Evolutionary conservation across 1,140 invertebrate genomes (phyloP).

Genomic region (Drosophila melanica): DNA sequence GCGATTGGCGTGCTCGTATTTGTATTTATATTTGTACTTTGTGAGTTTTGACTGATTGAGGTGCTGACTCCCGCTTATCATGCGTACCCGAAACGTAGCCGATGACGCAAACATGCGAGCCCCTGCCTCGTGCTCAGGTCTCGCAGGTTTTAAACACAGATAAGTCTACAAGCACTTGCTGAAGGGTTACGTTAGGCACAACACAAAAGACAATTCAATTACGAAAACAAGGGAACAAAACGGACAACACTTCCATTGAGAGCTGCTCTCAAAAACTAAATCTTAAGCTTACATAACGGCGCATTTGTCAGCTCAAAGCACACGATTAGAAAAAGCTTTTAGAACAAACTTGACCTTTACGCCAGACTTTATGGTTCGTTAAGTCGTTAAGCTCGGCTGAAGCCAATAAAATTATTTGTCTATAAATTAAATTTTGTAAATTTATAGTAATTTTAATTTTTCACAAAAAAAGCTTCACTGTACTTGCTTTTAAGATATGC

Average conservation of each 20-base stretch:
- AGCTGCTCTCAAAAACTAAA: neutral
- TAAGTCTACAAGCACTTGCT: conserved; percentile 13
- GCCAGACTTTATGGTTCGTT: no score
- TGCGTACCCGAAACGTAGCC: conserved; percentile 35
- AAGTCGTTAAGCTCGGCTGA: no score
- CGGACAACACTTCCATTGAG: no score
- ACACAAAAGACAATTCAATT: neutral
- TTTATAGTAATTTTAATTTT: no score
- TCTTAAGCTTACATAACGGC: neutral
- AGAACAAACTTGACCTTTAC: no score
- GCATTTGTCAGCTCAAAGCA: no score
- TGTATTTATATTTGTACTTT: conserved; percentile 61
- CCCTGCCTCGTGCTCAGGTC: conserved; percentile 23
- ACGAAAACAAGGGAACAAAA: neutral
- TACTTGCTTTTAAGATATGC: no score
- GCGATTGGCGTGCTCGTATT: conserved; percentile 33
- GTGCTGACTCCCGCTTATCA: conserved; percentile 65
- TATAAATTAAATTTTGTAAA: no score
- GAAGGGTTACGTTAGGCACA: conserved; percentile 19
- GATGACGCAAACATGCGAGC: conserved; percentile 35
- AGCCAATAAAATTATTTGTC: no score
- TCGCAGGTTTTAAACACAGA: conserved; percentile 13
- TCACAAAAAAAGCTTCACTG: no score
- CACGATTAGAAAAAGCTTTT: no score
- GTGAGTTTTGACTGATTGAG: conserved; percentile 74